These are phyloP conservation scores for Plebejus argus DNA, from an alignment of 2,888 invertebrate genomes.

Conservation along the genomic window DNA sequence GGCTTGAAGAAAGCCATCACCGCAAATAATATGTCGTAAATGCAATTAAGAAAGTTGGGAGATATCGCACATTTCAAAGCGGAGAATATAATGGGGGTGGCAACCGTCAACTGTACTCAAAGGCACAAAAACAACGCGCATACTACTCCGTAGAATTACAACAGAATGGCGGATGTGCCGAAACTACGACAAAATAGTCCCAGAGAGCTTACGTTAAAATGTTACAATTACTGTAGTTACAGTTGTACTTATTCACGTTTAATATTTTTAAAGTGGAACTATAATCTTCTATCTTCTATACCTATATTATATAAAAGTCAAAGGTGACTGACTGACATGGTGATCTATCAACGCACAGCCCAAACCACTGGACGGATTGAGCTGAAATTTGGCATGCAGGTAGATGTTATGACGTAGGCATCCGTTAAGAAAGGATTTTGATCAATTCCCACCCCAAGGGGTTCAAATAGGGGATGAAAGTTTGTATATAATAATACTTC, in stretches of 20 bases:
- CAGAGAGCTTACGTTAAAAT: not conserved
- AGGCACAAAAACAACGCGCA: constrained; percentile 11
- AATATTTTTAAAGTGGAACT: not conserved
- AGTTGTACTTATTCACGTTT: not conserved
- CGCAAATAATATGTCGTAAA: constrained; percentile 17
- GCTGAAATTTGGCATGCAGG: no score
- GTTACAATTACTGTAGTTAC: not conserved
- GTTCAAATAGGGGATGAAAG: no score
- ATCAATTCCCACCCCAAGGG: no score
- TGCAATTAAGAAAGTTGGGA: constrained; percentile 9
- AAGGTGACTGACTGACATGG: no score
- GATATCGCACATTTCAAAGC: constrained; percentile 20
- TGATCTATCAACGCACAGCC: no score
- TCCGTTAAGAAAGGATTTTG: no score
- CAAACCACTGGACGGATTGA: no score
- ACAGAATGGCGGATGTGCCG: constrained; percentile 6
- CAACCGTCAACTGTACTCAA: constrained; percentile 10
- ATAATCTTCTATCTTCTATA: no score
- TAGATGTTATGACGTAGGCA: no score
- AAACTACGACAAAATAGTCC: constrained; percentile 12
- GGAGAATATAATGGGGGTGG: not conserved
- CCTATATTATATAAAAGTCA: no score
- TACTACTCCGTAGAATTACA: constrained; percentile 4
- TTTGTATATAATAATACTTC: no score
- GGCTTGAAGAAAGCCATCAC: not conserved